Percentiles rank a stretch among this genome's conserved stretches.
phyloP scores from a whole-genome alignment of 2,113 vertebrate species.

The Orcinus orca region DNA sequence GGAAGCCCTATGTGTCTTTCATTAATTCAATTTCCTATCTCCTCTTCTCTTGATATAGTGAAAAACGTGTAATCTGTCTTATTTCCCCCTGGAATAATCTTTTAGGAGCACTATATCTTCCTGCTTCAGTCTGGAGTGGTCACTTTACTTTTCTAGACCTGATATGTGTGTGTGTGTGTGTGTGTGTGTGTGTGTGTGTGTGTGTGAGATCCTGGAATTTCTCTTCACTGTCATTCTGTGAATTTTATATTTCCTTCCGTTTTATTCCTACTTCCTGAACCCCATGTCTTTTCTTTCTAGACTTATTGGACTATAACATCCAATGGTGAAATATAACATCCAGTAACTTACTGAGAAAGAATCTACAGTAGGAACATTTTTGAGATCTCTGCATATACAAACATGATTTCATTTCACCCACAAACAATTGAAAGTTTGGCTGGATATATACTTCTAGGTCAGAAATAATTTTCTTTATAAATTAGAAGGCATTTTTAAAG shows the following conservation, averaged over 20 bases:
- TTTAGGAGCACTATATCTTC: background rate
- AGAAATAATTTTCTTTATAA: slow-evolving; percentile 36
- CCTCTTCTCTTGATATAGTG: background rate
- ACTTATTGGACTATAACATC: background rate
- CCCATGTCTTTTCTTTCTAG: background rate
- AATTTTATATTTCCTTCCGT: background rate
- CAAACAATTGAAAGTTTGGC: background rate
- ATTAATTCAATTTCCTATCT: background rate
- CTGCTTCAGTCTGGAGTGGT: background rate
- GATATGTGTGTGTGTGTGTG: background rate
- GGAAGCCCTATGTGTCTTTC: background rate
- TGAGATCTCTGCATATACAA: background rate
- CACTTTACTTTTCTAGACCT: background rate
- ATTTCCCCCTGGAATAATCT: background rate
- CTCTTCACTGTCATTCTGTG: background rate
- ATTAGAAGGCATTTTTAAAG: background rate
- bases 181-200: background rate
- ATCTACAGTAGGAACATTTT: background rate
- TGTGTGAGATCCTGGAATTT: background rate
- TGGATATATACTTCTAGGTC: background rate
- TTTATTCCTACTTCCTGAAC: background rate
- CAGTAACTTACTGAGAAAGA: background rate
- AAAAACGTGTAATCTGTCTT: background rate
- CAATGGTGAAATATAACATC: background rate
- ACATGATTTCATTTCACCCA: background rate